phyloP scores from a whole-genome alignment of 2,113 vertebrate species.

The Melierax canorus region DNA sequence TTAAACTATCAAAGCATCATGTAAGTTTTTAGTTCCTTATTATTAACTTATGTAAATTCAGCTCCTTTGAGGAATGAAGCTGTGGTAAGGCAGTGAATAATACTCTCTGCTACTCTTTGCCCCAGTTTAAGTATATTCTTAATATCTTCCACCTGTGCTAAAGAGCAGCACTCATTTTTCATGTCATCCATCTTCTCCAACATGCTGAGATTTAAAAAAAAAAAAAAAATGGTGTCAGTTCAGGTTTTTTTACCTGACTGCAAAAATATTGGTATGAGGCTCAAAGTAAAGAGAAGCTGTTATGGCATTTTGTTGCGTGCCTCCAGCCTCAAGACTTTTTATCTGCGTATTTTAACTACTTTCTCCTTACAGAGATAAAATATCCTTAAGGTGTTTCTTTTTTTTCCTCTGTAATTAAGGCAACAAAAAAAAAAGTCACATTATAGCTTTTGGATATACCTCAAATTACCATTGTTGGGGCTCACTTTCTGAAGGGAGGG shows the following conservation, averaged over 20 bases:
- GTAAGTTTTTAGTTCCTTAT: background rate
- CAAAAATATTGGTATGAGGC: background rate
- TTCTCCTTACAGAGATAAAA: background rate
- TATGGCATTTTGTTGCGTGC: background rate
- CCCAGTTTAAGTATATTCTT: background rate
- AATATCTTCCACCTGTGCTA: background rate
- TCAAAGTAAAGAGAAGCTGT: background rate
- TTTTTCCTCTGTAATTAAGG: background rate
- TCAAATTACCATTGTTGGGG: background rate
- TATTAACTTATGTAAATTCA: background rate
- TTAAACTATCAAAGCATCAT: background rate
- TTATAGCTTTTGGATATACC: background rate
- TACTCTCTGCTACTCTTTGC: background rate
- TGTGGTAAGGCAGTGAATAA: background rate
- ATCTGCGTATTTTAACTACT: background rate
- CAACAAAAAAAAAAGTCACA: background rate
- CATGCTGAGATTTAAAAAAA: fast-evolving
- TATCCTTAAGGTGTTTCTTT: background rate
- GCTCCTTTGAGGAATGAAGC: background rate
- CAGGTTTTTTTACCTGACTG: background rate
- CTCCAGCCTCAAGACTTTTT: background rate
- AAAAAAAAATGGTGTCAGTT: background rate
- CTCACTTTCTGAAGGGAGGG: background rate
- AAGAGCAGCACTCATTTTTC: background rate
- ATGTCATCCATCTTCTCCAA: background rate